These are phyloP conservation scores for Harpegnathos saltator DNA, from an alignment of 1,140 invertebrate genomes.

Conservation along the genomic window DNA sequence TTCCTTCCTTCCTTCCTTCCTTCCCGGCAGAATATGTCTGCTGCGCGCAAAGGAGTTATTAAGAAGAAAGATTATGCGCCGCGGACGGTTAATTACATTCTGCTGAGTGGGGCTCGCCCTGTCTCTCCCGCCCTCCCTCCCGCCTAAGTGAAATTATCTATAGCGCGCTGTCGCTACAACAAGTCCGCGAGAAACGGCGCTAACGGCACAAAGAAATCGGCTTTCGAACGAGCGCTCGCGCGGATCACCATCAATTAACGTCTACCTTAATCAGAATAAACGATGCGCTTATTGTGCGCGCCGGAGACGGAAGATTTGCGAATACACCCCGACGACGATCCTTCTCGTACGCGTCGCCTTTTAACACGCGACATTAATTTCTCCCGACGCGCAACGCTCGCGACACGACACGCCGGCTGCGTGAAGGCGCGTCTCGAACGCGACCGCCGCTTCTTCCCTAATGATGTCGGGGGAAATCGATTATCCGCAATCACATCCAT, in stretches of 20 bases:
- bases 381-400: not conserved
- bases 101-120: not conserved
- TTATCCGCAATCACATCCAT: conserved; percentile 11
- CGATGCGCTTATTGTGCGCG: conserved; percentile 6
- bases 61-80: conserved; percentile 12
- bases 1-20: too few relatives aligned
- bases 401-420: not conserved
- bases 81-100: conserved; percentile 26
- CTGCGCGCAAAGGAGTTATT: not conserved
- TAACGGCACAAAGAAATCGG: conserved; percentile 28
- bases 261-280: conserved; percentile 32
- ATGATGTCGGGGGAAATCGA: conserved; percentile 17
- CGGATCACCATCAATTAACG: conserved; percentile 37
- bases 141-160: conserved; percentile 32
- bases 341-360: not conserved
- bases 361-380: conserved; percentile 36
- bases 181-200: not conserved
- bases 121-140: too few relatives aligned
- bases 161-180: not conserved
- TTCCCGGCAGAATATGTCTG: too few relatives aligned
- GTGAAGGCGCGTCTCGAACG: not conserved
- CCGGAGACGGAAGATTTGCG: not conserved
- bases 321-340: conserved; percentile 27
- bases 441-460: too few relatives aligned
- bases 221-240: conserved; percentile 29